phyloP scores from a whole-genome alignment of 2,888 invertebrate species.

The Sminthurides aquaticus region DNA sequence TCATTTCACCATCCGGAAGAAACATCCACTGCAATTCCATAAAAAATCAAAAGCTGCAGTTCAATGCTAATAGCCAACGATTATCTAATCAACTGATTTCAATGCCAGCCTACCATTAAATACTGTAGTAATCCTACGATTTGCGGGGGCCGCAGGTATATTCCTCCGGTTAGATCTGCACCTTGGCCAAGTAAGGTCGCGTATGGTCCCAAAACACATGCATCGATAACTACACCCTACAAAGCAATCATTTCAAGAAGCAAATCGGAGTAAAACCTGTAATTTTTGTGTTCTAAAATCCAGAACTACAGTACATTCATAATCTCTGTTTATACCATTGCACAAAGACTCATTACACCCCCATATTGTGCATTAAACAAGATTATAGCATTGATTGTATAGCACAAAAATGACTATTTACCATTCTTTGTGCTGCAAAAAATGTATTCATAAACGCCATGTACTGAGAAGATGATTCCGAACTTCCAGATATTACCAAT shows the following conservation, averaged over 20 bases:
- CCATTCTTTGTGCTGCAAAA: conserved; percentile 82
- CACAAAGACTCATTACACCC: no score
- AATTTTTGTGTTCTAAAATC: no score
- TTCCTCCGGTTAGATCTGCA: conserved; percentile 90
- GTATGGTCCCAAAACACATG: conserved; percentile 84
- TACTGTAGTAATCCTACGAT: conserved; percentile 79
- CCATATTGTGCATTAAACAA: no score
- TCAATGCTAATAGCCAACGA: neutral
- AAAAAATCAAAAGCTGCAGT: neutral
- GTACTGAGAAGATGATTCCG: conserved; percentile 87
- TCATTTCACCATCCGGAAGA: conserved; percentile 71
- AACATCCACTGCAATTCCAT: conserved; percentile 71
- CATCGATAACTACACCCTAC: conserved; percentile 74
- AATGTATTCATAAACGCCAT: conserved; percentile 99
- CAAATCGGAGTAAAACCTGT: no score
- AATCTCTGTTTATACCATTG: neutral
- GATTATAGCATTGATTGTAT: conserved; percentile 7
- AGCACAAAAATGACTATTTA: conserved; percentile 43
- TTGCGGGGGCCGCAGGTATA: conserved; percentile 80
- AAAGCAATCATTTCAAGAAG: conserved; percentile 13
- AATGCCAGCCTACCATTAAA: conserved; percentile 60
- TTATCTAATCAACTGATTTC: neutral
- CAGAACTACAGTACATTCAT: no score
- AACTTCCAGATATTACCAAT: conserved; percentile 78
- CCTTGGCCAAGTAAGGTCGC: conserved; percentile 88